Evolutionary conservation across 2,113 vertebrate species (phyloP).

Genomic region (Bambusicola thoracicus): DNA sequence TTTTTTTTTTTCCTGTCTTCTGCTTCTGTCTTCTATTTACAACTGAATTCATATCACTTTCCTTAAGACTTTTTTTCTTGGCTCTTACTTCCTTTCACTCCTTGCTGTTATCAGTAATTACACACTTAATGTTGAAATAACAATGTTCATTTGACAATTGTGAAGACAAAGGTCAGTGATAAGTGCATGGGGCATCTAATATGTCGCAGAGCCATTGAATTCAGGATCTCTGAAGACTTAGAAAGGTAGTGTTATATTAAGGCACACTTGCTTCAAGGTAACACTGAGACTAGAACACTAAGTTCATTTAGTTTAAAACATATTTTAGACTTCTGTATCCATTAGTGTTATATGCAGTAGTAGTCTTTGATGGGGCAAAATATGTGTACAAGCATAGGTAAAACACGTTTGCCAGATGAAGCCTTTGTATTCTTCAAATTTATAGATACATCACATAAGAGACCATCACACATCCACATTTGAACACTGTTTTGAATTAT

Average conservation of each 20-base stretch:
- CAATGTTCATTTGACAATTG: neutral
- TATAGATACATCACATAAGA: neutral
- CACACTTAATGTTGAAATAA: neutral
- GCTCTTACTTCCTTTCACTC: neutral
- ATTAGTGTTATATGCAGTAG: neutral
- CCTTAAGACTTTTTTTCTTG: neutral
- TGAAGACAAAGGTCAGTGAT: neutral
- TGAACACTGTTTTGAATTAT: neutral
- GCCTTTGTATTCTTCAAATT: neutral
- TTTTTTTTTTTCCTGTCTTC: neutral
- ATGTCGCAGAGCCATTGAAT: neutral
- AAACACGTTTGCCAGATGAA: neutral
- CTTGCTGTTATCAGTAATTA: neutral
- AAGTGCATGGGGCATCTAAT: neutral
- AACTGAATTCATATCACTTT: neutral
- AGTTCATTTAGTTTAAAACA: neutral
- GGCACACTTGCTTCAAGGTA: neutral
- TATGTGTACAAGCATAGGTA: neutral
- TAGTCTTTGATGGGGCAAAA: neutral
- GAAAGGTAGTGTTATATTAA: neutral
- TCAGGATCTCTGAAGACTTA: neutral
- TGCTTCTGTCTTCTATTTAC: neutral
- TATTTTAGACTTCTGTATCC: neutral
- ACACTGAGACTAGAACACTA: neutral
- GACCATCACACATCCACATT: neutral